Evolutionary conservation across 2,888 invertebrate species (phyloP).

Genomic region (Euplagia quadripunctaria): DNA sequence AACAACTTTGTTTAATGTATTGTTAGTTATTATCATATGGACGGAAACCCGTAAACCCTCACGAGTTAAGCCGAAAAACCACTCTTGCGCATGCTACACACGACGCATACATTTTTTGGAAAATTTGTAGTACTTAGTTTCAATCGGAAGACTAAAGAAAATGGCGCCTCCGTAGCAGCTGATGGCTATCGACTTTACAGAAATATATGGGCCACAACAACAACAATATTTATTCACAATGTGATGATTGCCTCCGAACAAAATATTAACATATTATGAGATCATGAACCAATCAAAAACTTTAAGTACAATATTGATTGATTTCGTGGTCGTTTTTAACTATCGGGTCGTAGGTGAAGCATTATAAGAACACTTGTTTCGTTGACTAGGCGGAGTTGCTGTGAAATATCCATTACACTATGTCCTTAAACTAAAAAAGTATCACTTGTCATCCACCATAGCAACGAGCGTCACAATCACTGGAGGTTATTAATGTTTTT

Average conservation of each 20-base stretch:
- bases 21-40: conserved; percentile 60
- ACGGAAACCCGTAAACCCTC: conserved; percentile 65
- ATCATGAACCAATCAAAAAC: conserved; percentile 76
- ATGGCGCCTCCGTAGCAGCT: neutral
- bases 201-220: conserved; percentile 61
- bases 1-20: conserved; percentile 32
- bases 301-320: conserved; percentile 50
- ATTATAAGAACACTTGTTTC: conserved; percentile 66
- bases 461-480: conserved; percentile 67
- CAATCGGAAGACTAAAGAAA: neutral
- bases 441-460: conserved; percentile 79
- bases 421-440: conserved; percentile 67
- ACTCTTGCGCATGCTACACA: neutral
- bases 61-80: conserved; percentile 23
- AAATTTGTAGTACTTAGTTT: neutral
- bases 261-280: conserved; percentile 70
- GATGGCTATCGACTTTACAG: neutral
- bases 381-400: conserved; percentile 84
- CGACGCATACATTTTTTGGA: neutral
- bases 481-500: conserved; percentile 70
- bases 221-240: conserved; percentile 40
- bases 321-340: conserved; percentile 33
- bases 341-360: conserved; percentile 33
- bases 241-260: conserved; percentile 34
- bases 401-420: conserved; percentile 55